Evolutionary conservation across 1,140 invertebrate genomes (phyloP).

Genomic region (Aphelinus certus): DNA sequence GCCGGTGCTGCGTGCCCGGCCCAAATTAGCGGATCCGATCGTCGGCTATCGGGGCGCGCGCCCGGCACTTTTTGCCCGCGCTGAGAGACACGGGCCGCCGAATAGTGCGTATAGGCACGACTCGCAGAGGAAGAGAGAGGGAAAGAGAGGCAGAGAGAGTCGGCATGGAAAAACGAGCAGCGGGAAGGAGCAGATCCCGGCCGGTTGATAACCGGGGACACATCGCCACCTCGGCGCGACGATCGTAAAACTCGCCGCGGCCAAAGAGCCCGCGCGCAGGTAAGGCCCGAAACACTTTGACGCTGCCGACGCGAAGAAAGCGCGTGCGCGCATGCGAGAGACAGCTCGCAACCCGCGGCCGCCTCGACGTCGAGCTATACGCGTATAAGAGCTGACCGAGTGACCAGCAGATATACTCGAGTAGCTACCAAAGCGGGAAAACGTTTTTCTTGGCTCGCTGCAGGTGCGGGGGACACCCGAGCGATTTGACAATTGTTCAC

Average conservation of each 20-base stretch:
- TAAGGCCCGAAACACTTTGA: slow-evolving; percentile 52
- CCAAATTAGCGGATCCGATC: slow-evolving; percentile 50
- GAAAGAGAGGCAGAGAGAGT: slow-evolving; percentile 7
- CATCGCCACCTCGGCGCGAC: slow-evolving; percentile 66
- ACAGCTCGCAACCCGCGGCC: slow-evolving; percentile 31
- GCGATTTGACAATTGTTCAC: too few species aligned
- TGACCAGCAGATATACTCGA: too few species aligned
- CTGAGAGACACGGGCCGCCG: too few species aligned
- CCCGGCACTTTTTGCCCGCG: slow-evolving; percentile 27
- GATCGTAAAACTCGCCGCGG: slow-evolving; percentile 63
- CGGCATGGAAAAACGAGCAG: slow-evolving; percentile 28
- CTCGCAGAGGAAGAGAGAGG: slow-evolving; percentile 6
- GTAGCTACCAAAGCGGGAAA: too few species aligned
- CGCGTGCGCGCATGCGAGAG: slow-evolving; percentile 56
- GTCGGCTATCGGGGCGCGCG: slow-evolving; percentile 6
- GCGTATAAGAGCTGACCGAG: too few species aligned
- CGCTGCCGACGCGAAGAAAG: too few species aligned
- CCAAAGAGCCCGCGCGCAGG: slow-evolving; percentile 41
- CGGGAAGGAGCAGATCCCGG: slow-evolving; percentile 50
- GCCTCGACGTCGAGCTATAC: background rate
- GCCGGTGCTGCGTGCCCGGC: background rate
- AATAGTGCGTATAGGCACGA: background rate
- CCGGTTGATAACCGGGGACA: slow-evolving; percentile 63
- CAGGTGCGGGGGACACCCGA: too few species aligned
- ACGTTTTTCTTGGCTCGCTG: too few species aligned